Conservation (phyloP, 2,113 vertebrate species). For the Zosterops japonicus region DNA sequence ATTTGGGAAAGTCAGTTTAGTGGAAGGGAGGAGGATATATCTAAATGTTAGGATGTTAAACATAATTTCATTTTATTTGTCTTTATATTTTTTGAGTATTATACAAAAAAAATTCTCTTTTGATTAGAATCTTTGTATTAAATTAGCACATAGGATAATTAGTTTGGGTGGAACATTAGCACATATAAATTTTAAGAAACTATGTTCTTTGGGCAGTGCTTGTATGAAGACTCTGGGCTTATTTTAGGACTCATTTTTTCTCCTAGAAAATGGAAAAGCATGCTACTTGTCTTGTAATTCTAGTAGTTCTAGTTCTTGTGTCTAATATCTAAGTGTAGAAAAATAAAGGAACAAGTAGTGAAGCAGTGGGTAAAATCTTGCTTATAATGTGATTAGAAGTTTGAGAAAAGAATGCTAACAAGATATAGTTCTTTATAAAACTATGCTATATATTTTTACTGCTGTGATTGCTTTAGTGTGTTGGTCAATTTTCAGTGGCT, state of each 20-base stretch:
- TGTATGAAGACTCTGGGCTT: not conserved
- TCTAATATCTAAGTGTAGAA: not conserved
- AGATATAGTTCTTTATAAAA: not conserved
- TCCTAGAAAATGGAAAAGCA: not conserved
- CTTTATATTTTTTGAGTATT: not conserved
- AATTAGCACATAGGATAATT: not conserved
- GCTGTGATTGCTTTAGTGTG: not conserved
- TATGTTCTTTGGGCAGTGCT: not conserved
- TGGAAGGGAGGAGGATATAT: not conserved
- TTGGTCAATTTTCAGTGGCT: not conserved
- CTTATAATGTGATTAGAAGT: not conserved
- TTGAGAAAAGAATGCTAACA: not conserved
- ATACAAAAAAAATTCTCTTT: not conserved
- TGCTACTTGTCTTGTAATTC: not conserved
- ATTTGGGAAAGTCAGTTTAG: not conserved
- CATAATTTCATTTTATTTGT: not conserved
- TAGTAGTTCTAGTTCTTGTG: not conserved
- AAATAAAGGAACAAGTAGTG: not conserved
- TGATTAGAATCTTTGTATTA: not conserved
- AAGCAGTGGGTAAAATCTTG: not conserved
- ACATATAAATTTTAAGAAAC: not conserved
- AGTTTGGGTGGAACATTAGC: not conserved
- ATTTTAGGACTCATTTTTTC: not conserved
- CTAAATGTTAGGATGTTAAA: not conserved
- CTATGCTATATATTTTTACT: not conserved